These are phyloP conservation scores for Lasioglossum villosulum DNA, from an alignment of 2,888 invertebrate species.

Conservation along the genomic window DNA sequence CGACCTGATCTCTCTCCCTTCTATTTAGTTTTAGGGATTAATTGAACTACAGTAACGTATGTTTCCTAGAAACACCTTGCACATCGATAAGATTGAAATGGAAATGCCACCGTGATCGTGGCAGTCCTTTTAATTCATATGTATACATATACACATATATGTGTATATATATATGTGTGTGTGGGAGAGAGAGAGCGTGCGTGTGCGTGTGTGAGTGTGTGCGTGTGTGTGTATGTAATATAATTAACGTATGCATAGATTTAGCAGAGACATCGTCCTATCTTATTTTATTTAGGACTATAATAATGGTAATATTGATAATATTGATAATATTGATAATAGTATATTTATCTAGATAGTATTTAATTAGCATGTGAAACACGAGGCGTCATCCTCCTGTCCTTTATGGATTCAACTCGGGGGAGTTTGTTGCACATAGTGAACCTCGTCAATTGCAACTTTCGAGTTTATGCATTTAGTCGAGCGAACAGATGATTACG, in stretches of 20 bases:
- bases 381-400: conserved; percentile 54
- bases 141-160: conserved; percentile 15
- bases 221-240: background rate
- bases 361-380: conserved; percentile 66
- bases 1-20: conserved; percentile 50
- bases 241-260: conserved; percentile 52
- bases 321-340: background rate
- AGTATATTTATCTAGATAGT: conserved; percentile 63
- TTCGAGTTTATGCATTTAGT: conserved; percentile 72
- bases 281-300: conserved; percentile 58
- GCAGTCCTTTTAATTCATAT: conserved; percentile 51
- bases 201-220: no score
- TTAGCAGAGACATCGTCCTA: conserved; percentile 51
- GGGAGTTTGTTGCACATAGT: conserved; percentile 77
- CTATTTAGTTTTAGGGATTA: conserved; percentile 52
- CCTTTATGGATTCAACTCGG: conserved; percentile 79
- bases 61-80: conserved; percentile 82
- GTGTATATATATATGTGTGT: background rate
- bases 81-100: conserved; percentile 60
- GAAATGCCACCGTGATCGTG: conserved; percentile 40
- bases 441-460: conserved; percentile 70
- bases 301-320: conserved; percentile 19
- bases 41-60: conserved; percentile 70
- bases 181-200: background rate
- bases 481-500: conserved; percentile 32